Conservation (phyloP, 2,113 vertebrate genomes). For the Cephalopterus ornatus region DNA sequence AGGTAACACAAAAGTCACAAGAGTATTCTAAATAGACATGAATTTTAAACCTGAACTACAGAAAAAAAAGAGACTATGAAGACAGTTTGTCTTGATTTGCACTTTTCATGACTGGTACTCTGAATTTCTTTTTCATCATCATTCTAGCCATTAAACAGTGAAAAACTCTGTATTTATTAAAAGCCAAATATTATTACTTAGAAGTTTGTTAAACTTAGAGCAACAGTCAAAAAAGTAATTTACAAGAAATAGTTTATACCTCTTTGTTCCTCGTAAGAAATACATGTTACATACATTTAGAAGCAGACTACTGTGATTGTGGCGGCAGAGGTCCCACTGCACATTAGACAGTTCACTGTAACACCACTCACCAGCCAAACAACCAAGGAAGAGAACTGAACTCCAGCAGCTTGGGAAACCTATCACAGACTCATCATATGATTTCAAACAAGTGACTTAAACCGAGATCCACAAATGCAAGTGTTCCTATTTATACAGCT, state of each 20-base stretch:
- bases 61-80: neutral
- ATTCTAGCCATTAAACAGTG: neutral
- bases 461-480: neutral
- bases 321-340: neutral
- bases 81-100: neutral
- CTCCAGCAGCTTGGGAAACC: neutral
- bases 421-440: neutral
- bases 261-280: neutral
- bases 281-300: accelerated
- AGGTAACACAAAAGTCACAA: neutral
- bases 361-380: neutral
- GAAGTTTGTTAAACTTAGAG: neutral
- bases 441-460: neutral
- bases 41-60: neutral
- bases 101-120: neutral
- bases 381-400: neutral
- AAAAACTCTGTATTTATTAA: neutral
- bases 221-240: neutral
- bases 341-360: neutral
- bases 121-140: neutral
- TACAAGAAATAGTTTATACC: neutral
- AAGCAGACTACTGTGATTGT: neutral
- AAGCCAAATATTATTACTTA: neutral
- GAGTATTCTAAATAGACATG: neutral
- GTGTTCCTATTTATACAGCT: neutral